Percentiles rank a stretch among this genome's conserved stretches.
Conservation (phyloP, 2,797 vertebrate genomes). For the Myotis daubentonii region DNA sequence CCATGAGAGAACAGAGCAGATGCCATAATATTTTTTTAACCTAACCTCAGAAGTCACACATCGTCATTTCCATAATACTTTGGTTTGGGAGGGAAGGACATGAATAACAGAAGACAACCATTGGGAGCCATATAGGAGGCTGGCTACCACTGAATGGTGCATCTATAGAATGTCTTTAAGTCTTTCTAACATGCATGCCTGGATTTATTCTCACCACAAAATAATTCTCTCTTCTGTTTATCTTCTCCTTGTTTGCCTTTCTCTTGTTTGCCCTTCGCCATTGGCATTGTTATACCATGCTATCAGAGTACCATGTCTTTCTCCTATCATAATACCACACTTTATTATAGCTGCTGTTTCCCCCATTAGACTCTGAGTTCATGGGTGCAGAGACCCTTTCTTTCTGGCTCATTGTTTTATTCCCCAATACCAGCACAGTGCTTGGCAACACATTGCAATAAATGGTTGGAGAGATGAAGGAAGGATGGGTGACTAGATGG, state of each 20-base stretch:
- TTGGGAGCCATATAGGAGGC: neutral
- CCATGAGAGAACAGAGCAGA: neutral
- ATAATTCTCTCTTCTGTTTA: neutral
- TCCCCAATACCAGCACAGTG: neutral
- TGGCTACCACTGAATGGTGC: neutral
- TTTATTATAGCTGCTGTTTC: neutral
- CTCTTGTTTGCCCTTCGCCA: neutral
- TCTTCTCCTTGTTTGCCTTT: slow-evolving; percentile 2
- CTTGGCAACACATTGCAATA: neutral
- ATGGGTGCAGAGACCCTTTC: neutral
- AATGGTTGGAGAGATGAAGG: slow-evolving; percentile 18
- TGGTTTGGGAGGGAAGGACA: neutral
- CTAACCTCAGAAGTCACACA: neutral
- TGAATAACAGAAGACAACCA: neutral
- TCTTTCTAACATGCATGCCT: neutral
- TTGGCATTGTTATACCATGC: neutral
- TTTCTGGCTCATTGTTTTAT: neutral
- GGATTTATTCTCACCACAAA: neutral
- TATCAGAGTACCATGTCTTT: neutral
- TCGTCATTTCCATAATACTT: neutral
- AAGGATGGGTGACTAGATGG: neutral
- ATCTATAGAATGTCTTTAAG: neutral
- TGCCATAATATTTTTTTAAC: neutral
- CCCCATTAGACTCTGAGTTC: neutral
- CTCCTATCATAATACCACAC: neutral